Conservation (phyloP, 2,888 invertebrate genomes). For the Meteorus cinctellus region DNA sequence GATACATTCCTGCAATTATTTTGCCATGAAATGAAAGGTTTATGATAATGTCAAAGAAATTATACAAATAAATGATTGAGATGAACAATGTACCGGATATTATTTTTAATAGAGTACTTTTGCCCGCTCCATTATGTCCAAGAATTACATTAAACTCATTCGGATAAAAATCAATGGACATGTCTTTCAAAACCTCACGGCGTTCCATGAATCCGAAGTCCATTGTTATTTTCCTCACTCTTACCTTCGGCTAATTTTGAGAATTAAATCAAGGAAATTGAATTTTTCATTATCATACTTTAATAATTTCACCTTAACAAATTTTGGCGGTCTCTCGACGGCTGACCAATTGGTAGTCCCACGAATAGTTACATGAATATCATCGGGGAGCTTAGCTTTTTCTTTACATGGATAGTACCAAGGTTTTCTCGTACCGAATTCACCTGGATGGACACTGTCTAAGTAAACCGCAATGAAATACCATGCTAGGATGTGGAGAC, state of each 20-base stretch:
- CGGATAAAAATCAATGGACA: slow-evolving; percentile 55
- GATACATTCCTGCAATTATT: slow-evolving; percentile 50
- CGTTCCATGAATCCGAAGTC: slow-evolving; percentile 45
- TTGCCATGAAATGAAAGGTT: not conserved
- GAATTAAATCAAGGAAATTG: not conserved
- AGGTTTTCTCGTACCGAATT: slow-evolving; percentile 48
- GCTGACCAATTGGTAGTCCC: slow-evolving; percentile 55
- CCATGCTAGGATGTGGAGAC: slow-evolving; percentile 51
- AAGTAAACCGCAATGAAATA: slow-evolving; percentile 49
- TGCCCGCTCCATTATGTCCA: slow-evolving; percentile 55
- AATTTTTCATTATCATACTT: not conserved
- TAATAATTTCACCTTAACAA: slow-evolving; percentile 45
- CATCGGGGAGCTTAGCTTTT: slow-evolving; percentile 28
- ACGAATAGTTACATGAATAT: slow-evolving; percentile 34
- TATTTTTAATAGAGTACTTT: slow-evolving; percentile 54
- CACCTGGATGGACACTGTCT: slow-evolving; percentile 50
- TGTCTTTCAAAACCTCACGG: slow-evolving; percentile 47
- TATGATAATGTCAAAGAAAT: not conserved
- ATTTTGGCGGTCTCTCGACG: slow-evolving; percentile 49
- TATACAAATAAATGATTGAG: not conserved
- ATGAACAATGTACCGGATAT: slow-evolving; percentile 48
- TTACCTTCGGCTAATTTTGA: slow-evolving; percentile 47
- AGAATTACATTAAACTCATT: slow-evolving; percentile 54
- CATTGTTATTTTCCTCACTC: slow-evolving; percentile 50
- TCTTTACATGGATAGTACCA: slow-evolving; percentile 53